A percentile compares a stretch with the other conserved stretches of the same genome.
Conservation (phyloP, 1,140 invertebrate species). For the Drosophila pseudoananassae region DNA sequence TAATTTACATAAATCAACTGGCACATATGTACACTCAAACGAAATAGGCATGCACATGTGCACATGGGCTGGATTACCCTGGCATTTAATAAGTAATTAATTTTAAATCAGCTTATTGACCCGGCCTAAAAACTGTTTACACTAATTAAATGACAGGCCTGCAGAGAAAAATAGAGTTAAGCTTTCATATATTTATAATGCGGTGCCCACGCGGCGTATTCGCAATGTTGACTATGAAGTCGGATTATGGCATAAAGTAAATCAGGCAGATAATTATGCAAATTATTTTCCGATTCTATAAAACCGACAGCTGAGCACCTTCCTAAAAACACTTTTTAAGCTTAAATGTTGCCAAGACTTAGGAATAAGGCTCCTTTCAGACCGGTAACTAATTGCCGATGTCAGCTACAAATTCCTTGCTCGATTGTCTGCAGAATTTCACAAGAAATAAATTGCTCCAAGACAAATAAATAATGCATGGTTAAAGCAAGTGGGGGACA, state of each 20-base stretch:
- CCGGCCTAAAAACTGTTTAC: constrained; percentile 50
- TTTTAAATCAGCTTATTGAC: constrained; percentile 51
- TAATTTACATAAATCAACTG: constrained; percentile 51
- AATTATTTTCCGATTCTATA: constrained; percentile 1
- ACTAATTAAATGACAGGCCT: constrained; percentile 51
- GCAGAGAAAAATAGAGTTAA: constrained; percentile 30
- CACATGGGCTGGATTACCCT: constrained; percentile 5
- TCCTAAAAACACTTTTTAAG: too few relatives aligned
- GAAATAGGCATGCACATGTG: constrained; percentile 2
- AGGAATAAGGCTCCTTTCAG: constrained; percentile 1
- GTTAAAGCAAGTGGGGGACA: constrained; percentile 26
- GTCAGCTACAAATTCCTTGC: constrained; percentile 35
- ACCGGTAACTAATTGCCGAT: constrained; percentile 40
- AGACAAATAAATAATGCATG: constrained; percentile 55
- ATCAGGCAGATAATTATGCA: constrained; percentile 24
- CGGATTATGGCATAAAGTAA: constrained; percentile 24
- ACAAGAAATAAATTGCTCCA: constrained; percentile 44
- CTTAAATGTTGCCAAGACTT: constrained; percentile 3
- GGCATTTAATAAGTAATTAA: constrained; percentile 58
- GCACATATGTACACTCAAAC: constrained; percentile 7
- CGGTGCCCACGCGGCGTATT: constrained; percentile 50
- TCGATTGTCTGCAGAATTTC: constrained; percentile 44
- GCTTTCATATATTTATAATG: constrained; percentile 20
- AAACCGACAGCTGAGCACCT: neutral
- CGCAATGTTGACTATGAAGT: constrained; percentile 28